Base-by-base conservation (phyloP, 2,888 invertebrate genomes). In the Eutolmus rufibarbis region DNA sequence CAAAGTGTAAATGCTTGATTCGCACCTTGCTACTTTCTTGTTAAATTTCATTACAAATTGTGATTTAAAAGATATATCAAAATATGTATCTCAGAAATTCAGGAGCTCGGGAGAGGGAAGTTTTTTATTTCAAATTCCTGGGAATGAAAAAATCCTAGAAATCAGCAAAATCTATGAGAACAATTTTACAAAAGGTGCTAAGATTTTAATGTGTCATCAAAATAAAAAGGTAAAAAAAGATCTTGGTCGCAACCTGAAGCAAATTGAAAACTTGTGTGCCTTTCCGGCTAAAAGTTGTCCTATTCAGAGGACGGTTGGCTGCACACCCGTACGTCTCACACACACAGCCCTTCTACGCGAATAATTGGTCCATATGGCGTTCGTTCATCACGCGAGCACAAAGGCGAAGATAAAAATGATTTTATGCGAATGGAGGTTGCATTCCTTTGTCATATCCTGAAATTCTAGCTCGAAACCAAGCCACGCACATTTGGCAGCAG, bases 351-450 rank as follows among this genome's bases (percentile, higher is more conserved):
- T 23, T 19, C 9, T 28, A 23, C 23, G 66, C 66, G 28, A 23
- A 28, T 76, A 76, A 74, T 74, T 76, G 76, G 76, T 34, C 76
- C 76, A 76, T 76, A 76, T 76, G 76, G 76, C 34, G 37, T 76
- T n/a, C 76, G 14, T 37, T 19, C 76, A 76, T 34, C 76, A n/a
- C 37, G n/a, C 76, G 8, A 37, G n/a, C 76, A 76, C 28, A 37
- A 76, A 76, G 14, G 76, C 76, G 16, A 5, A 37, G 76, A 76
- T 76, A 76, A 66, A 66, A 51, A 66, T 37, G 76, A 76, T 76
- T 76, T 37, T 76, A 76, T 76, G 76, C 76, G 76, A 76, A 76
- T n/a, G 34, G 34, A 76, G 76, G 37, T 16, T 76, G 76, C 76
- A 76, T 76, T 37, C 43, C 16, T 78, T 78, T 78, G 40, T 78